phyloP scores from a whole-genome alignment of 2,113 vertebrate species.

The Delphinapterus leucas region DNA sequence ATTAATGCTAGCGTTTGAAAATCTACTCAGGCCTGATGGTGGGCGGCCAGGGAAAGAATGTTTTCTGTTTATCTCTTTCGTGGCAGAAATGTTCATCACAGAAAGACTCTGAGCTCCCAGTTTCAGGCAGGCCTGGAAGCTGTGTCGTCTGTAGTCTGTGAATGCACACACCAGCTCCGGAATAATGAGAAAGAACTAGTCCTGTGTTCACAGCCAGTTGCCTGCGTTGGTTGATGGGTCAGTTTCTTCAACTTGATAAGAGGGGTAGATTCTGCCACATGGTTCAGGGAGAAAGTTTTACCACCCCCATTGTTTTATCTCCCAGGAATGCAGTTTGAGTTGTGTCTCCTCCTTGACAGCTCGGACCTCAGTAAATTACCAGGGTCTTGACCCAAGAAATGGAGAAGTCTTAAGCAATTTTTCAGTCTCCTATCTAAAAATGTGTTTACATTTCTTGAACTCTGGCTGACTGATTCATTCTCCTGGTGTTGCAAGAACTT shows the following conservation, averaged over 20 bases:
- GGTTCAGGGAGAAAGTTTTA: constrained; percentile 16
- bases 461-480: constrained; percentile 75
- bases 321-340: constrained; percentile 63
- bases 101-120: background rate
- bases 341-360: constrained; percentile 51
- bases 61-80: constrained; percentile 67
- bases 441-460: constrained; percentile 76
- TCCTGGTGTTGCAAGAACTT: constrained; percentile 61
- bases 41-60: constrained; percentile 46
- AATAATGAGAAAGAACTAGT: background rate
- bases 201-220: background rate
- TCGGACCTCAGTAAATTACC: constrained; percentile 68
- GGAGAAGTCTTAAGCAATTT: constrained; percentile 67
- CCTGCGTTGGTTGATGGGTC: background rate
- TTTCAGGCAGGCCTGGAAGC: background rate
- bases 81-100: constrained; percentile 54
- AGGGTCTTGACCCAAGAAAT: constrained; percentile 71
- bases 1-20: constrained; percentile 63
- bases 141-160: background rate
- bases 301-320: constrained; percentile 55
- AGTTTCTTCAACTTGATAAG: constrained; percentile 22
- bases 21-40: constrained; percentile 35
- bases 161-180: background rate
- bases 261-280: background rate
- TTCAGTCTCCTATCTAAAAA: constrained; percentile 75